A percentile compares a stretch with the other conserved stretches of the same genome.
phyloP scores from a whole-genome alignment of 2,797 vertebrate genomes.

The Sebastes elongatus region DNA sequence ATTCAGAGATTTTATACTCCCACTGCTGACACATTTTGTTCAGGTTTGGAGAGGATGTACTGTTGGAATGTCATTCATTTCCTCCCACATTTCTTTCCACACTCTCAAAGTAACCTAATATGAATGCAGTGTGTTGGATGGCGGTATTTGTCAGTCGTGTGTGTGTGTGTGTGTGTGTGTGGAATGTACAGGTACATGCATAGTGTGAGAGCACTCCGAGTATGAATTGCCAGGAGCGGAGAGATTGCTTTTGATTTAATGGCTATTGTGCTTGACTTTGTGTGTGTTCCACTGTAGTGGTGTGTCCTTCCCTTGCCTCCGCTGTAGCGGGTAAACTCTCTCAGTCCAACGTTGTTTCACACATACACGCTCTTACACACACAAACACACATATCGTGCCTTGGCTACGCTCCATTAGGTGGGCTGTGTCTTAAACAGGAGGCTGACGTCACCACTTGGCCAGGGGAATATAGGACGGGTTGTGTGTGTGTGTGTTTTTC shows the following conservation, averaged over 20 bases:
- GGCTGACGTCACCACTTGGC: constrained; percentile 75
- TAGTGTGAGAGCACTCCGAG: constrained; percentile 43
- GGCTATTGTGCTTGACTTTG: constrained; percentile 68
- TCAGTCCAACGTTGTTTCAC: constrained; percentile 63
- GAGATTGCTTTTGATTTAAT: constrained; percentile 77
- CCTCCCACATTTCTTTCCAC: constrained; percentile 38
- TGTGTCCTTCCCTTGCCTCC: constrained; percentile 65
- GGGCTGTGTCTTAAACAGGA: constrained; percentile 73
- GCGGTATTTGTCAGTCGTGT: constrained; percentile 45
- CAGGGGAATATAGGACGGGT: constrained; percentile 53
- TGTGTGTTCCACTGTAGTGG: constrained; percentile 58
- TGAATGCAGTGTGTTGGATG: constrained; percentile 35
- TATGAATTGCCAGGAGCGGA: constrained; percentile 61
- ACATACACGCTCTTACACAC: constrained; percentile 32
- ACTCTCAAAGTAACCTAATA: constrained; percentile 66
- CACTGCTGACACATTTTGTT: constrained; percentile 71
- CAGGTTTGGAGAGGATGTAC: constrained; percentile 66
- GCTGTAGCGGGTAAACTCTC: constrained; percentile 51
- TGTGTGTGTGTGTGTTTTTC: constrained; percentile 32
- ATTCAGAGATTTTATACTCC: constrained; percentile 78
- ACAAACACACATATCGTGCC: constrained; percentile 47
- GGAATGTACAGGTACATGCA: constrained; percentile 36
- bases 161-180: neutral
- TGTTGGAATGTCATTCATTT: constrained; percentile 70
- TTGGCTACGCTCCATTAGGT: constrained; percentile 78